phyloP scores from a whole-genome alignment of 2,113 vertebrate species.

The Xiphophorus couchianus region DNA sequence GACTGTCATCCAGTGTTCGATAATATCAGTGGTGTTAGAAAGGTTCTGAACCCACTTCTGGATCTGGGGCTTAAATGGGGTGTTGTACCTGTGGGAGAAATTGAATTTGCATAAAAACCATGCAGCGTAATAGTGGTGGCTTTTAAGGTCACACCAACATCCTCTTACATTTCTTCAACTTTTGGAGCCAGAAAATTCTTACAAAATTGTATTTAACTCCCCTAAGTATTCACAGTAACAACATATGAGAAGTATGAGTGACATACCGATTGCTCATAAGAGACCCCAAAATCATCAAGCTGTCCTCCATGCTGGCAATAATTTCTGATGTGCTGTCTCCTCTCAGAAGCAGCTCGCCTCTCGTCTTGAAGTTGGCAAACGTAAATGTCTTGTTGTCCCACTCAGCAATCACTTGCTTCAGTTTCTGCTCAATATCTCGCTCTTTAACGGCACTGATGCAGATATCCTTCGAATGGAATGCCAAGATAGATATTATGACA shows the following conservation, averaged over 20 bases:
- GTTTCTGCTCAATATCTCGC: slow-evolving; percentile 92
- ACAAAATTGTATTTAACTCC: background rate
- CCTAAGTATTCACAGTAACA: background rate
- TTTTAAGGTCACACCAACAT: background rate
- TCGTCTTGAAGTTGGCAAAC: slow-evolving; percentile 90
- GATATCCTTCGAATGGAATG: slow-evolving; percentile 84
- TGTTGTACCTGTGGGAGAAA: slow-evolving; percentile 85
- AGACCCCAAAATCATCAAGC: slow-evolving; percentile 91
- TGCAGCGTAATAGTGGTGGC: background rate
- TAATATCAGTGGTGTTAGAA: slow-evolving; percentile 91
- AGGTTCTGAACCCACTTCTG: slow-evolving; percentile 96
- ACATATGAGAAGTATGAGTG: background rate
- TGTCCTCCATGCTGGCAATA: slow-evolving; percentile 93
- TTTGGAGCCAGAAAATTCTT: background rate
- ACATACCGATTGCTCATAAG: slow-evolving; percentile 92
- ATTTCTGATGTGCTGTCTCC: slow-evolving; percentile 91
- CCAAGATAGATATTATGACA: background rate
- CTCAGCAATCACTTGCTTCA: slow-evolving; percentile 92
- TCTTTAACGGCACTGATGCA: slow-evolving; percentile 94
- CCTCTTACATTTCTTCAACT: background rate
- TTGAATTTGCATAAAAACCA: background rate
- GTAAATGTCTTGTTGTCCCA: slow-evolving; percentile 91
- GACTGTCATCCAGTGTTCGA: slow-evolving; percentile 96
- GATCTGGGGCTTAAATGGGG: slow-evolving; percentile 93
- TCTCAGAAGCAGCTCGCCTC: slow-evolving; percentile 91